phyloP scores from a whole-genome alignment of 2,113 vertebrate species.

The Zosterops japonicus region DNA sequence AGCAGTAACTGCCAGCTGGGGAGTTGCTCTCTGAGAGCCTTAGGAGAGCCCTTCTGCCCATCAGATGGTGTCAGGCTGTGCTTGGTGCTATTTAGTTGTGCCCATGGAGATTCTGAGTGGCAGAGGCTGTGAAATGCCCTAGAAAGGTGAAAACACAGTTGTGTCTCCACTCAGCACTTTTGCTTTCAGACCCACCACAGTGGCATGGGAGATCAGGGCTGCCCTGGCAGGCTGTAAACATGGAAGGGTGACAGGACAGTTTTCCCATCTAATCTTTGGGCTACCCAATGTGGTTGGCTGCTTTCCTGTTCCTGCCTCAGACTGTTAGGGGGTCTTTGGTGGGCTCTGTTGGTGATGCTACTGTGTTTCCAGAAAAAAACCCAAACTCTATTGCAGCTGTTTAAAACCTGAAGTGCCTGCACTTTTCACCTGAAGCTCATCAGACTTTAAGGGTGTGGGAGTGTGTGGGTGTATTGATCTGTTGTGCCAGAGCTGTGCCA shows the following conservation, averaged over 20 bases:
- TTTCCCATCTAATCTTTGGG: not conserved
- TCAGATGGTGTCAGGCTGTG: not conserved
- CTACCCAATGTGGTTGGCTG: accelerated
- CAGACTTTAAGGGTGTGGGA: not conserved
- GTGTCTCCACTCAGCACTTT: not conserved
- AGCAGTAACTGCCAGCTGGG: not conserved
- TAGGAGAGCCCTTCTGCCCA: not conserved
- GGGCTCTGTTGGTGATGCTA: not conserved
- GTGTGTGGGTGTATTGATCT: not conserved
- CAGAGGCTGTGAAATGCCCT: not conserved
- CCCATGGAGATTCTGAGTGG: not conserved
- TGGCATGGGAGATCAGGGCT: not conserved
- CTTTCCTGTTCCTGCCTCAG: not conserved
- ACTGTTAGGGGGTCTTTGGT: not conserved
- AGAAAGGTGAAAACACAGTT: not conserved
- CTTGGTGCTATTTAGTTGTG: not conserved
- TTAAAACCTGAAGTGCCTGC: not conserved
- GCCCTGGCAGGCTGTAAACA: not conserved
- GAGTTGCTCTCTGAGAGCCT: not conserved
- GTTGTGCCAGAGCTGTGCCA: not conserved
- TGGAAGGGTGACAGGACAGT: no score
- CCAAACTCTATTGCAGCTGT: not conserved
- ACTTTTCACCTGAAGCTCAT: not conserved
- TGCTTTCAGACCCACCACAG: not conserved
- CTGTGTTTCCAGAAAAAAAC: not conserved